A percentile compares a stretch with the other conserved stretches of the same genome.
Conservation (phyloP, 2,888 invertebrate genomes). For the Eupithecia inturbata region DNA sequence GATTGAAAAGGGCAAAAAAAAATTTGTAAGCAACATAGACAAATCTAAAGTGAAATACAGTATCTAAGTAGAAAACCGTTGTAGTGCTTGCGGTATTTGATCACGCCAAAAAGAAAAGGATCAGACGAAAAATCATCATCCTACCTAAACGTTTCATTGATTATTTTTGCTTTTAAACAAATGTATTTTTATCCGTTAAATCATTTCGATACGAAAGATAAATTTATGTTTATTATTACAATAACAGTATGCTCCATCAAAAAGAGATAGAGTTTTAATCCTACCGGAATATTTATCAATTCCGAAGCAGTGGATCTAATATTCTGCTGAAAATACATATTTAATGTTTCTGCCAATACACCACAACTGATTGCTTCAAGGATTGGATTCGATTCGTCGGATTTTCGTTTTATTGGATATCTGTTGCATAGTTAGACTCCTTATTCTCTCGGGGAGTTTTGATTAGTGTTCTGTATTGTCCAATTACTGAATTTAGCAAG, state of each 20-base stretch:
- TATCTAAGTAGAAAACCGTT: background rate
- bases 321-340: slow-evolving; percentile 60
- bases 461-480: slow-evolving; percentile 1
- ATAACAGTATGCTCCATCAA: slow-evolving; percentile 51
- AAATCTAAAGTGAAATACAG: background rate
- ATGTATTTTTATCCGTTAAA: background rate
- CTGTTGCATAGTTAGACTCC: slow-evolving; percentile 24
- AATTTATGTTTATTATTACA: background rate
- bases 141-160: background rate
- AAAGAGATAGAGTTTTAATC: slow-evolving; percentile 70
- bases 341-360: slow-evolving; percentile 52
- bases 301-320: slow-evolving; percentile 56
- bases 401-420: slow-evolving; percentile 40
- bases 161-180: background rate
- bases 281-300: slow-evolving; percentile 62
- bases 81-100: background rate
- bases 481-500: background rate
- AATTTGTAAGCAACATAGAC: background rate
- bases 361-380: slow-evolving; percentile 58
- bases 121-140: background rate
- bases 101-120: background rate
- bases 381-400: slow-evolving; percentile 44
- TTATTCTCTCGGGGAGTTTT: slow-evolving; percentile 1
- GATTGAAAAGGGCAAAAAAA: background rate
- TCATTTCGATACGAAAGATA: background rate